Evolutionary conservation across 2,888 invertebrate genomes (phyloP), one percentile per base, ranked within the genome.

Genomic region (Leptodirus hochenwartii): DNA sequence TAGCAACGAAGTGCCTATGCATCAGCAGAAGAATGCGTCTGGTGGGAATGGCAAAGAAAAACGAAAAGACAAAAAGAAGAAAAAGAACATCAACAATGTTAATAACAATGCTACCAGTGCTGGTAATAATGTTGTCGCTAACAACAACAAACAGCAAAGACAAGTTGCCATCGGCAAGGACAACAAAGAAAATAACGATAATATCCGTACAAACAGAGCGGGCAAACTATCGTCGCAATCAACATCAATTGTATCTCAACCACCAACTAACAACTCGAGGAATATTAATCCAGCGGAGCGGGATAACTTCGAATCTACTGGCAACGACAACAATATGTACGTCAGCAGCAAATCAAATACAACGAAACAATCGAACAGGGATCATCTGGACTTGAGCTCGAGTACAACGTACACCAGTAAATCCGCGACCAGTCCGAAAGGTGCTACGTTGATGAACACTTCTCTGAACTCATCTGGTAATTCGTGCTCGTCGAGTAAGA

Each of bases 1-100:
- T 26, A 81, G 81, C 42, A 80, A 77, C 37, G 84, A 85, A 47
- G 76, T 78, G 32, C n/a, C n/a, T n/a, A n/a, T n/a, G n/a, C n/a
- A n/a, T n/a, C n/a, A n/a, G n/a, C n/a, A n/a, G n/a, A n/a, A n/a
- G n/a, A n/a, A n/a, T n/a, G n/a, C n/a, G n/a, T n/a, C n/a, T n/a
- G n/a, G n/a, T n/a, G n/a, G n/a, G n/a, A 82, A 81, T 50, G 67
- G 72, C 20, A 69, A 68, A 34, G 69, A 70, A 30, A 69, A 66
- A 43, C 59, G 71, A 39, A 74, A 69, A 43, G 72, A 70, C 39
- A 69, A 71, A 45, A 78, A 77, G 44, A 69, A 67, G 45, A 66
- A 66, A 46, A 64, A 64, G 39, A 44, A 32, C 35, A 37, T 33
- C 31, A 22, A 27, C 3, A 35, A 11, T 27, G 38, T 24, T 25